Percentiles rank a stretch among this genome's conserved stretches.
Evolutionary conservation across 2,797 vertebrate species (phyloP).

Genomic region (Mormyrus hasselquistii): DNA sequence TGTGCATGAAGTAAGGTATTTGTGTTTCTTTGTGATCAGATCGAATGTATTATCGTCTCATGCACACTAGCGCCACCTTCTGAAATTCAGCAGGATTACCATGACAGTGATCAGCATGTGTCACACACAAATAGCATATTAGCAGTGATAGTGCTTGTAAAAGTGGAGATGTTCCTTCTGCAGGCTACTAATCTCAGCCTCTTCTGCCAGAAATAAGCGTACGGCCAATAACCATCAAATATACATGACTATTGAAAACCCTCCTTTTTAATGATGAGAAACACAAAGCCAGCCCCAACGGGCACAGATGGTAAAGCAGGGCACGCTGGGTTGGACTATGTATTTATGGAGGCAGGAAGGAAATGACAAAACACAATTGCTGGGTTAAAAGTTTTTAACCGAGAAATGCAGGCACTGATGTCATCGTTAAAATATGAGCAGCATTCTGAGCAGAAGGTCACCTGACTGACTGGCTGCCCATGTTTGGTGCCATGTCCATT

Average conservation of each 20-base stretch:
- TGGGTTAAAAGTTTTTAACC: background rate
- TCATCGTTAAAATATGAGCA: background rate
- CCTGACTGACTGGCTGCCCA: background rate
- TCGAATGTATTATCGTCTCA: background rate
- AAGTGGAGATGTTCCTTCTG: background rate
- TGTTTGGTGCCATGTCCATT: background rate
- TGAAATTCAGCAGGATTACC: background rate
- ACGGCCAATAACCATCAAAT: conserved; percentile 17
- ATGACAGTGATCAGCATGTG: background rate
- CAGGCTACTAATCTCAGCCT: background rate
- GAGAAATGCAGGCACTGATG: background rate
- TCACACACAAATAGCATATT: background rate
- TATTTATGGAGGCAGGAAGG: background rate
- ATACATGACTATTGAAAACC: conserved; percentile 5
- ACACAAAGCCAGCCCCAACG: background rate
- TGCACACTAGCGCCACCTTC: background rate
- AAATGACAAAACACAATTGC: background rate
- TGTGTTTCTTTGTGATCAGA: background rate
- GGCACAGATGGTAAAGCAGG: background rate
- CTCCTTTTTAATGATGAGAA: conserved; percentile 2
- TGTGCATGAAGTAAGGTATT: background rate
- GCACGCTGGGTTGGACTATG: background rate
- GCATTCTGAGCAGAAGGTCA: background rate
- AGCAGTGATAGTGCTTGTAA: background rate
- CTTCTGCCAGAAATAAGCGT: background rate